phyloP scores from a whole-genome alignment of 2,113 vertebrate species.

The Macroglossus sobrinus region DNA sequence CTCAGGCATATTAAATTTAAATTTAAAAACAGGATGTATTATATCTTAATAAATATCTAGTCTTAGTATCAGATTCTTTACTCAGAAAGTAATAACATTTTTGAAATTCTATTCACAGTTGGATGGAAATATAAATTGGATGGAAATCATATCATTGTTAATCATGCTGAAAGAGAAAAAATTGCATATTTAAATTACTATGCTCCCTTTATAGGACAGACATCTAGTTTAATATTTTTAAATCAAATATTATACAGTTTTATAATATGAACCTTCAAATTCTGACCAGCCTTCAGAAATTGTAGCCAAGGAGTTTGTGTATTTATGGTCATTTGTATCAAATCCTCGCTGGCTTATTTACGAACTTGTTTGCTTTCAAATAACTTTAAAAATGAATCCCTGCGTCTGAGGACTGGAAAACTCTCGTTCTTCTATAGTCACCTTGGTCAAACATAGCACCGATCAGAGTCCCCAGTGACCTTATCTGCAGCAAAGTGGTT shows the following conservation, averaged over 20 bases:
- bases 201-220: not conserved
- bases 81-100: not conserved
- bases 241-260: not conserved
- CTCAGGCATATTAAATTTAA: not conserved
- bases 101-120: not conserved
- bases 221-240: constrained; percentile 24
- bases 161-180: constrained; percentile 26
- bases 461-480: not conserved
- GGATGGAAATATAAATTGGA: constrained; percentile 18
- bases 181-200: not conserved
- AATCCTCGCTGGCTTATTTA: not conserved
- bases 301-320: not conserved
- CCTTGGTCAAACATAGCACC: not conserved
- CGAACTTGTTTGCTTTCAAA: not conserved
- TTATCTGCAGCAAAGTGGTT: not conserved
- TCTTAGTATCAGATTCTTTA: not conserved
- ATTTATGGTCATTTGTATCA: not conserved
- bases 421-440: not conserved
- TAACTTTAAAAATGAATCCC: not conserved
- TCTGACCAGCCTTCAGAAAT: constrained; percentile 27
- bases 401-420: not conserved
- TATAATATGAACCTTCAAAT: not conserved
- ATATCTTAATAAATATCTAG: not conserved
- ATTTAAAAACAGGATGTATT: not conserved
- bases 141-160: not conserved